Percentiles rank a stretch among this genome's conserved stretches.
Conservation (phyloP, 2,888 invertebrate genomes). For the Agriopis aurantiaria region DNA sequence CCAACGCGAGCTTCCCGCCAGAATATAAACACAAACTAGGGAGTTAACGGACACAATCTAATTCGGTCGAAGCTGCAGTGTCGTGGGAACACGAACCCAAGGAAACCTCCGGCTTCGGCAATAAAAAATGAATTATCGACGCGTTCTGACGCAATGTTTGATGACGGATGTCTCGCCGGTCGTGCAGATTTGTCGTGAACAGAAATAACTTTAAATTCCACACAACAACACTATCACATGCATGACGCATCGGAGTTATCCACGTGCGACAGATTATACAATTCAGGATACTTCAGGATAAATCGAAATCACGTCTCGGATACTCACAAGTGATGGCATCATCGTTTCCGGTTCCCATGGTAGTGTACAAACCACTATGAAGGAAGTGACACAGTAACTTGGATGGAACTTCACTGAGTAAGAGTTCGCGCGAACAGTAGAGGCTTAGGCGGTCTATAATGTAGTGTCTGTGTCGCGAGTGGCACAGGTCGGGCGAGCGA, state of each 20-base stretch:
- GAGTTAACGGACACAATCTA: constrained; percentile 33
- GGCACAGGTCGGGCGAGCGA: constrained; percentile 23
- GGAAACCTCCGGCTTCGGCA: constrained; percentile 2
- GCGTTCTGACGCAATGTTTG: constrained; percentile 51
- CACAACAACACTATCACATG: background rate
- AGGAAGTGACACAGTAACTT: constrained; percentile 11
- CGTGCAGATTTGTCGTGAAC: constrained; percentile 32
- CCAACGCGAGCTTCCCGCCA: constrained; percentile 16
- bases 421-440: background rate
- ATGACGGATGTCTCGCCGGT: constrained; percentile 42
- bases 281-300: constrained; percentile 12
- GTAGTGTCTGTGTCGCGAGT: background rate
- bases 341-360: constrained; percentile 68
- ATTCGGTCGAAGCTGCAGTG: constrained; percentile 25
- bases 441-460: background rate
- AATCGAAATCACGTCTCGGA: background rate
- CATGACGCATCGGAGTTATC: constrained; percentile 2
- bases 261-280: background rate
- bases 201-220: constrained; percentile 30
- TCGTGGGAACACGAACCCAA: constrained; percentile 16
- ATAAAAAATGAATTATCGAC: constrained; percentile 44
- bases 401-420: constrained; percentile 1
- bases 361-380: constrained; percentile 39
- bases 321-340: constrained; percentile 72
- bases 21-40: constrained; percentile 27